These are phyloP conservation scores for Torymus aiolomorphi DNA, from an alignment of 2,888 invertebrate species.

Conservation along the genomic window DNA sequence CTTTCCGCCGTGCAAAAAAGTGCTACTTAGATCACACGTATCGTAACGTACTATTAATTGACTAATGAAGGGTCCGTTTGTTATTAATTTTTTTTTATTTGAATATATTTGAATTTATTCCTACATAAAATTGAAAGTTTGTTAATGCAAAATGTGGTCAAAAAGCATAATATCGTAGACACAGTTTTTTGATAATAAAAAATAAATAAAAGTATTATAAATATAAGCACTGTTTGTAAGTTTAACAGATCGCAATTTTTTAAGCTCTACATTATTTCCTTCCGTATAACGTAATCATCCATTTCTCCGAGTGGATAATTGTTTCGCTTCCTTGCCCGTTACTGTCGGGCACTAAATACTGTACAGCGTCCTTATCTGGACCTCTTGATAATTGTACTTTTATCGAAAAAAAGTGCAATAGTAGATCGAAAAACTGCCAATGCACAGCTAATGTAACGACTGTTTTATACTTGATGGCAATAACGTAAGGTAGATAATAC, in stretches of 20 bases:
- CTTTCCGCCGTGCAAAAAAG: too few species aligned
- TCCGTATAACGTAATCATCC: slow-evolving; percentile 3
- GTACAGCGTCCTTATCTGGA: slow-evolving; percentile 70
- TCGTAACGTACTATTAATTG: too few species aligned
- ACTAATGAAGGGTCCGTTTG: too few species aligned
- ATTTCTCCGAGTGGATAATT: slow-evolving; percentile 15
- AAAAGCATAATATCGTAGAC: slow-evolving; percentile 13
- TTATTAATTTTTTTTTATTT: too few species aligned
- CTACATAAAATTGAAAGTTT: too few species aligned
- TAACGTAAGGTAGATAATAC: too few species aligned
- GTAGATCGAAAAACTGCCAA: slow-evolving; percentile 50
- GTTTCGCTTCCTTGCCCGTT: slow-evolving; percentile 53
- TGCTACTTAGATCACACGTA: too few species aligned
- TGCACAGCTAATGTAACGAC: slow-evolving; percentile 3
- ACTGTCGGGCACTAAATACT: slow-evolving; percentile 63
- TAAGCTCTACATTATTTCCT: neutral
- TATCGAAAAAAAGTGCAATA: slow-evolving; percentile 68
- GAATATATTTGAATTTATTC: too few species aligned
- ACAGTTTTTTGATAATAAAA: slow-evolving; percentile 12
- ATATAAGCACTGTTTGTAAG: slow-evolving; percentile 29
- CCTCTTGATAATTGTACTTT: slow-evolving; percentile 64
- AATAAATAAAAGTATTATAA: slow-evolving; percentile 24
- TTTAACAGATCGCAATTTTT: slow-evolving; percentile 1
- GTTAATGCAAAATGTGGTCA: slow-evolving; percentile 14
- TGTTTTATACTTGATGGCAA: neutral